These are phyloP conservation scores for Brachynemurus nebulosus DNA, from an alignment of 2,888 invertebrate genomes.

Conservation along the genomic window DNA sequence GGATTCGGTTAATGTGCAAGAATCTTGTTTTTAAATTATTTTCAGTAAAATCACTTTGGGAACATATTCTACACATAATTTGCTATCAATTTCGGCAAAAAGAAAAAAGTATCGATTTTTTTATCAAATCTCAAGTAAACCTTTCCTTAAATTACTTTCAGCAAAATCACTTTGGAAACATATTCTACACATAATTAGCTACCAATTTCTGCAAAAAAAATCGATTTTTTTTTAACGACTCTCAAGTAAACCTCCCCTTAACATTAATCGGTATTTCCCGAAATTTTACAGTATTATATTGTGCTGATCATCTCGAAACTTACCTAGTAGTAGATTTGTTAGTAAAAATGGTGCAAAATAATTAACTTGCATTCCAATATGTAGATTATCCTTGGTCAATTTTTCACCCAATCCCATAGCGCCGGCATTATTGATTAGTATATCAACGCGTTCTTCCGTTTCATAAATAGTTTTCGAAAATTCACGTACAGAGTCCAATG, in stretches of 20 bases:
- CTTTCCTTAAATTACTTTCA: no score
- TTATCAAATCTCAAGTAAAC: no score
- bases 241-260: not conserved
- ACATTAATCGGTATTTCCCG: no score
- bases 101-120: no score
- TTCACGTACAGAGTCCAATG: conserved; percentile 39
- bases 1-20: no score
- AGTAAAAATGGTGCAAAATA: conserved; percentile 59
- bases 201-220: no score
- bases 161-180: no score
- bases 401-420: conserved; percentile 34
- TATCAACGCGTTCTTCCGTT: conserved; percentile 41
- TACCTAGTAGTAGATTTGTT: conserved; percentile 46
- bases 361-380: conserved; percentile 54
- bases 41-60: no score
- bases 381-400: conserved; percentile 47
- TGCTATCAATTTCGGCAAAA: no score
- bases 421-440: conserved; percentile 52
- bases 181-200: no score
- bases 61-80: no score
- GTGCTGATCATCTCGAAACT: not conserved
- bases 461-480: conserved; percentile 47
- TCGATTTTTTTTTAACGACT: not conserved
- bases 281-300: not conserved
- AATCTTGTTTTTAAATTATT: no score